A percentile compares a stretch with the other conserved stretches of the same genome.
Evolutionary conservation across 1,140 invertebrate species (phyloP).

Genomic region (Dinoponera quadriceps): DNA sequence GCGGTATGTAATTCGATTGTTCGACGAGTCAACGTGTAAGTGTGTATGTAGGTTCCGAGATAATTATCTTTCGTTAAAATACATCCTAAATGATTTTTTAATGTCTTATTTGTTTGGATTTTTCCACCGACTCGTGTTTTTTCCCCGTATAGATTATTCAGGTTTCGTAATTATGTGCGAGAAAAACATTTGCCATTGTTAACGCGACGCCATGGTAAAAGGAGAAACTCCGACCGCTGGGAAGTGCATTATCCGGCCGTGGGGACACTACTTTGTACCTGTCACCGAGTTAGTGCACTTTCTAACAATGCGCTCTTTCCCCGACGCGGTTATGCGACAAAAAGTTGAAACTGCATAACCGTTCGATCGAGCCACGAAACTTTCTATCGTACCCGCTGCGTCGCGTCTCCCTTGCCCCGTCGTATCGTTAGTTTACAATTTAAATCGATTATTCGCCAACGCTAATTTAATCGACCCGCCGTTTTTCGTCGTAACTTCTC

Average conservation of each 20-base stretch:
- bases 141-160: background rate
- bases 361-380: conserved; percentile 29
- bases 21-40: background rate
- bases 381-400: conserved; percentile 8
- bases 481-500: background rate
- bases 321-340: conserved; percentile 32
- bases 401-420: background rate
- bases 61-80: no score
- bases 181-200: conserved; percentile 15
- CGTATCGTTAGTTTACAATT: conserved; percentile 18
- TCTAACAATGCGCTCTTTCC: conserved; percentile 41
- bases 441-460: background rate
- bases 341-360: conserved; percentile 33
- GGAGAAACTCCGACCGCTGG: background rate
- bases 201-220: background rate
- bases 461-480: background rate
- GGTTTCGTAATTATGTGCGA: background rate
- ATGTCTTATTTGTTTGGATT: no score
- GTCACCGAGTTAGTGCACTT: conserved; percentile 36
- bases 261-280: conserved; percentile 21
- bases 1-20: no score
- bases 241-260: conserved; percentile 24
- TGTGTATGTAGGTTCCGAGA: no score
- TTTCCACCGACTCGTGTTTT: background rate
- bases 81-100: no score